These are phyloP conservation scores for Drosophila equinoxialis DNA, from an alignment of 1,140 invertebrate species.

Conservation along the genomic window DNA sequence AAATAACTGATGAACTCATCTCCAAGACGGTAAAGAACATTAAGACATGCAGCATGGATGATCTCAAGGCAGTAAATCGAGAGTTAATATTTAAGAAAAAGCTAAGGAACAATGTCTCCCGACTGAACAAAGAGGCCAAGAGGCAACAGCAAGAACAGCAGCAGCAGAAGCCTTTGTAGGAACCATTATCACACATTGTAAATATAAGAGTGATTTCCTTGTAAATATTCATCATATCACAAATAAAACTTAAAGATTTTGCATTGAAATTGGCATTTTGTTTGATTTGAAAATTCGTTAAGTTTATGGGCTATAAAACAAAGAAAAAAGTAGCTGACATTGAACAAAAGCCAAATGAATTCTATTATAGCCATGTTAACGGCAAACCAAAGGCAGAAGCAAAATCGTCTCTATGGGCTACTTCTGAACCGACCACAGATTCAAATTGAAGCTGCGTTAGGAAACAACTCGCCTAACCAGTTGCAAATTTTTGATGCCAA, in stretches of 20 bases:
- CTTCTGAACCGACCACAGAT: constrained; percentile 32
- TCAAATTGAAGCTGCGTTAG: not conserved
- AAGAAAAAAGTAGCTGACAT: constrained; percentile 75
- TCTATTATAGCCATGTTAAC: constrained; percentile 37
- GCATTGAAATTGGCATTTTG: constrained; percentile 40
- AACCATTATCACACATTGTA: constrained; percentile 45
- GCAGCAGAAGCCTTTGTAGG: not conserved
- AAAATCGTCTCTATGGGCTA: constrained; percentile 42
- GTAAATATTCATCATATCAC: constrained; percentile 50
- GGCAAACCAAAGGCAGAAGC: constrained; percentile 55
- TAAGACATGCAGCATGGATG: constrained; percentile 70
- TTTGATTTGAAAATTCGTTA: constrained; percentile 58
- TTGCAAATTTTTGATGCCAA: constrained; percentile 56
- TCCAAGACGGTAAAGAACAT: constrained; percentile 67
- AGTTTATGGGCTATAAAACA: constrained; percentile 57
- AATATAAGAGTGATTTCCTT: constrained; percentile 34
- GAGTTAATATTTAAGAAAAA: constrained; percentile 72
- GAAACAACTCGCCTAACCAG: constrained; percentile 30
- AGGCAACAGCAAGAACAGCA: constrained; percentile 5
- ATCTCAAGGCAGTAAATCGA: constrained; percentile 70
- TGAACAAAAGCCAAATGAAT: constrained; percentile 60
- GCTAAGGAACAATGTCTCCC: constrained; percentile 59
- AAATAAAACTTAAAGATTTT: constrained; percentile 58
- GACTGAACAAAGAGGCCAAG: constrained; percentile 58
- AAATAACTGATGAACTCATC: constrained; percentile 75